Base-by-base conservation (phyloP, 2,113 vertebrate genomes). In the Oophaga pumilio region DNA sequence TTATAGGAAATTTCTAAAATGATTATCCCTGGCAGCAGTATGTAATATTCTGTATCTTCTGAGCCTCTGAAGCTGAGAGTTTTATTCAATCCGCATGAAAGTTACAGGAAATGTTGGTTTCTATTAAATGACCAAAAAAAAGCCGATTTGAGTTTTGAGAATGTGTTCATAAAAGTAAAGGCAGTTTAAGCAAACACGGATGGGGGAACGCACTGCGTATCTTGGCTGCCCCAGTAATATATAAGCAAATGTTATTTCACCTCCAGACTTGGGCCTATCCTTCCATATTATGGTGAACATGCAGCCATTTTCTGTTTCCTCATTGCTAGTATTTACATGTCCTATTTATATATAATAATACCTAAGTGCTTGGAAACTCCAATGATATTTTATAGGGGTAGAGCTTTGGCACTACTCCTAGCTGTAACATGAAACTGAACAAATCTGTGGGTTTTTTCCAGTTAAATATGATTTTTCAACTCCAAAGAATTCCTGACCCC, bases 71-170 rank as follows among this genome's bases (percentile, higher is more conserved):
- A 28, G 11, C 76, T 76, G 79, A 83, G 73, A 15, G 76, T 64
- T 88, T 87, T 83, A 76, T 49, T 83, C 76, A 76, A 12, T 20
- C 43, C 68, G 56, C 69, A 52, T 82, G 69, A 83, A 88, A 82
- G 33, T 76, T 80, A 33, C n/a, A 82, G 86, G 86, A 87, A 82
- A 87, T 86, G 76, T 86, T 86, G 49, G 66, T 56, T 86, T 79
- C 59, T 68, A 53, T 66, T 79, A 52, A 86, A 68, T 78, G 20
- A 33, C 76, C n/a, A 62, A 18, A 85, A 64, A 77, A 66, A 52
- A 86, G 57, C n/a, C 17, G 8, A 74, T 74, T 80, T 24, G 22
- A 52, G 76, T 57, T 56, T 80, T 79, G 9, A 56, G 81, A 87
- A 50, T 82, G 53, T 82, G 78, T 74, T 82, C 86, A 60, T 82